Evolutionary conservation across 2,888 invertebrate genomes (phyloP).

Genomic region (Parnassius glacialis): DNA sequence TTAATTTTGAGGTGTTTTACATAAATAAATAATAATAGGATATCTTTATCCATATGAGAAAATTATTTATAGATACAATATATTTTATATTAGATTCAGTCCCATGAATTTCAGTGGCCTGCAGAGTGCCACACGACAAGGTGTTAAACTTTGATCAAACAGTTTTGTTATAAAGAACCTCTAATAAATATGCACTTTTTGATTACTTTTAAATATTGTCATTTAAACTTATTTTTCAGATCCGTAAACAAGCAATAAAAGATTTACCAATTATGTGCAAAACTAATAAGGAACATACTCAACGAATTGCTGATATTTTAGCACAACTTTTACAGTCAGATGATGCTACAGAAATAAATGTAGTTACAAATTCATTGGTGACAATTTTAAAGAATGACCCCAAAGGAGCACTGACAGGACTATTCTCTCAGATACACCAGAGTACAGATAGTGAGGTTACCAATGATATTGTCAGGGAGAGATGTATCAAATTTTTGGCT

Average conservation of each 20-base stretch:
- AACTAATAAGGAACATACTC: conserved; percentile 90
- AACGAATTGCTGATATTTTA: conserved; percentile 94
- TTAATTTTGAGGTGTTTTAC: no score
- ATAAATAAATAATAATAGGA: no score
- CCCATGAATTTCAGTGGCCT: no score
- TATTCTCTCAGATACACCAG: conserved; percentile 81
- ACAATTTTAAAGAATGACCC: conserved; percentile 88
- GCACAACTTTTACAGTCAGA: conserved; percentile 94
- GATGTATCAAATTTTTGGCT: conserved; percentile 93
- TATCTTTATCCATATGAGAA: not conserved
- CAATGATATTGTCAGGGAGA: conserved; percentile 88
- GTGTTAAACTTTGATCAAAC: no score
- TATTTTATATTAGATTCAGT: no score
- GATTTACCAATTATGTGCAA: conserved; percentile 93
- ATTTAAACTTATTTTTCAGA: conserved; percentile 77
- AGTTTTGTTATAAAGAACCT: no score
- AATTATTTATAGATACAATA: not conserved
- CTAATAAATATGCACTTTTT: no score
- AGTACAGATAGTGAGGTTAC: conserved; percentile 75
- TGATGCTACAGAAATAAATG: conserved; percentile 90
- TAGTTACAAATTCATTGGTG: conserved; percentile 91
- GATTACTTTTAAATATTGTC: not conserved
- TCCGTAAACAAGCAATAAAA: conserved; percentile 96
- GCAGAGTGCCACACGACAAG: no score
- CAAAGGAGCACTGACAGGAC: conserved; percentile 80